A percentile compares a stretch with the other conserved stretches of the same genome.
phyloP scores from a whole-genome alignment of 23 tunicate genomes.

The Halocynthia roretzi region DNA sequence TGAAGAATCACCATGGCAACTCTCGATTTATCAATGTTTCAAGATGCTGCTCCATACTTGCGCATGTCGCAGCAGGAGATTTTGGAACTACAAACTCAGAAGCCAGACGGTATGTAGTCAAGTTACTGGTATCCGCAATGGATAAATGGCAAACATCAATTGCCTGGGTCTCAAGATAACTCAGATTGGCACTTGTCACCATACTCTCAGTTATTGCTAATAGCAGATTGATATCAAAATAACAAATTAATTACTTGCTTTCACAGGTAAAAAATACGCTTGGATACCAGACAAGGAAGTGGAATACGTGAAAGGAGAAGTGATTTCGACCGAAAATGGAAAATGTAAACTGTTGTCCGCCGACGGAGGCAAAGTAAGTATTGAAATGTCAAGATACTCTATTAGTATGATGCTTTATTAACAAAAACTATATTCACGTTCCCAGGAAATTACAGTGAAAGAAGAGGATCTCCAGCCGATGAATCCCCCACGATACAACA shows the following conservation, averaged over 20 bases:
- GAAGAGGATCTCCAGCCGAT: conserved; percentile 73
- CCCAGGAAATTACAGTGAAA: conserved; percentile 53
- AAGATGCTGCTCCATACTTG: conserved; percentile 69
- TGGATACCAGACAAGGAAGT: conserved; percentile 72
- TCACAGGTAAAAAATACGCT: conserved; percentile 61
- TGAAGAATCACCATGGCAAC: conserved; percentile 55
- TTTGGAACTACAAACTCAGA: conserved; percentile 58
- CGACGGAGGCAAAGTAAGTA: conserved; percentile 44
- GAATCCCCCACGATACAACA: conserved; percentile 82
- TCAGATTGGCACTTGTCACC: background rate
- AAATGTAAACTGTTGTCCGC: conserved; percentile 50
- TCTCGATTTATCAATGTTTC: conserved; percentile 49
- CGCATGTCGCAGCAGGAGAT: conserved; percentile 60
- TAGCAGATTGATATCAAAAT: background rate
- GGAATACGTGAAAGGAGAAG: conserved; percentile 55
- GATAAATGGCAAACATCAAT: too few species aligned
- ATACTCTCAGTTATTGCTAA: background rate
- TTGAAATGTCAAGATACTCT: background rate
- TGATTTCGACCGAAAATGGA: conserved; percentile 52
- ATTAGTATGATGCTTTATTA: background rate
- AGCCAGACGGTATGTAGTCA: conserved; percentile 58
- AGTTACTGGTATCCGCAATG: too few species aligned
- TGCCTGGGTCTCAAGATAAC: too few species aligned
- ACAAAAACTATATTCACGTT: background rate
- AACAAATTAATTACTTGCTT: background rate